Percentiles rank a stretch among this genome's conserved stretches.
Conservation (phyloP, 2,113 vertebrate genomes). For the Xiphophorus couchianus region DNA sequence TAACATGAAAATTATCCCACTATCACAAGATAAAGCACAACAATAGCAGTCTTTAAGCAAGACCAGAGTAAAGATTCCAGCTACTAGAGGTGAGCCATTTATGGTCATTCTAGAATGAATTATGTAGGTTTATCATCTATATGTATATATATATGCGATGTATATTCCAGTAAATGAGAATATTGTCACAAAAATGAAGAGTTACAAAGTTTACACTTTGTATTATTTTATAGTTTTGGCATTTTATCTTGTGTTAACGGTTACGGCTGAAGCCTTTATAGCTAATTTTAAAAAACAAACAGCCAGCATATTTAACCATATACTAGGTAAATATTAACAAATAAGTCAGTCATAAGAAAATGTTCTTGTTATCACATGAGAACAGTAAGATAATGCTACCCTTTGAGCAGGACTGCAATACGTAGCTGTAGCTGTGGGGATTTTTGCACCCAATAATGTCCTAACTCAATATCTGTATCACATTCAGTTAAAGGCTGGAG, state of each 20-base stretch:
- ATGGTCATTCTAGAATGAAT: background rate
- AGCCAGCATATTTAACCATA: too few species aligned
- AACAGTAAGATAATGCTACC: too few species aligned
- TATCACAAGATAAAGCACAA: background rate
- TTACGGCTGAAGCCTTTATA: too few species aligned
- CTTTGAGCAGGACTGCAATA: too few species aligned
- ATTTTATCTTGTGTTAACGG: too few species aligned
- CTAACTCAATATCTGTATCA: conserved; percentile 25
- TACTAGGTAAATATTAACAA: too few species aligned
- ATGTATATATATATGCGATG: background rate
- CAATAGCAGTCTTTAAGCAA: background rate
- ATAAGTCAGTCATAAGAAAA: too few species aligned
- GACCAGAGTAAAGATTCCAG: background rate
- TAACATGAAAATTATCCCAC: background rate
- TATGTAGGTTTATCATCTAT: background rate
- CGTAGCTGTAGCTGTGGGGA: conserved; percentile 22
- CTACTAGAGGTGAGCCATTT: background rate
- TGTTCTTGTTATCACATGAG: too few species aligned
- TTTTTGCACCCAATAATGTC: conserved; percentile 5
- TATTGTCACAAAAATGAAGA: too few species aligned
- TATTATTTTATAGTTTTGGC: too few species aligned
- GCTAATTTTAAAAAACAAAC: too few species aligned
- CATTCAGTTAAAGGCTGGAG: conserved; percentile 35
- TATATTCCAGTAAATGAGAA: background rate
- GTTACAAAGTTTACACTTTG: too few species aligned